Base-by-base conservation (phyloP, 2,888 invertebrate genomes). In the Nomada ruficornis region DNA sequence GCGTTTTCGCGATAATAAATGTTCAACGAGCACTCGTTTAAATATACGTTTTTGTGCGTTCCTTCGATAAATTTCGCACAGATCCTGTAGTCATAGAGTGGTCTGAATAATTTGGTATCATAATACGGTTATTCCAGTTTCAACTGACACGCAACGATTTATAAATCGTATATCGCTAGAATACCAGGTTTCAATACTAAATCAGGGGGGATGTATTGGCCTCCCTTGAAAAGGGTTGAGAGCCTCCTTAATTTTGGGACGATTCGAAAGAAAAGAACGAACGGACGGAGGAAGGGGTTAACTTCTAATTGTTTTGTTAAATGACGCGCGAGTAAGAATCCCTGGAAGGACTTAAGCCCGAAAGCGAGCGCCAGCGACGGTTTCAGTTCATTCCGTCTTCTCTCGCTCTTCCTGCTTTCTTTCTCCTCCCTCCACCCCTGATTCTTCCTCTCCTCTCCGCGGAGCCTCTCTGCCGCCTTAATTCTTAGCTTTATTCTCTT, bases 261-360 rank as follows among this genome's bases (percentile, higher is more conserved):
- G 89, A 90, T 90, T 89, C 89, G 86, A 85, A 91, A 89, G 91
- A 89, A 92, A 92, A 91, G 91, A 89, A 89, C 67, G 80, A 64
- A 89, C 65, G 85, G 83, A 82, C 75, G 81, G 80, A 78, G 90
- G 91, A 93, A 93, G 93, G 94, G 93, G 94, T 94, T 94, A 94
- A 93, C 93, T 92, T 93, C 93, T 94, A 94, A 94, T 94, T 94
- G 94, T 94, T 94, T 94, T 94, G 94, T 94, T 94, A 93, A 94
- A 94, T 94, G 94, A 94, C 93, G 93, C 94, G 94, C 93, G 92
- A 94, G 94, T 94, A 94, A 94, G 93, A 94, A 94, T 94, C 92
- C 92, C 88, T 86, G 89, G 90, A 87, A 92, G 92, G 92, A 92
- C 93, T 93, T 93, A 93, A 93, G 93, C 93, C 90, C 91, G 92